A percentile compares a stretch with the other conserved stretches of the same genome.
Evolutionary conservation across 2,113 vertebrate species (phyloP).

Genomic region (Cygnus buccinator): DNA sequence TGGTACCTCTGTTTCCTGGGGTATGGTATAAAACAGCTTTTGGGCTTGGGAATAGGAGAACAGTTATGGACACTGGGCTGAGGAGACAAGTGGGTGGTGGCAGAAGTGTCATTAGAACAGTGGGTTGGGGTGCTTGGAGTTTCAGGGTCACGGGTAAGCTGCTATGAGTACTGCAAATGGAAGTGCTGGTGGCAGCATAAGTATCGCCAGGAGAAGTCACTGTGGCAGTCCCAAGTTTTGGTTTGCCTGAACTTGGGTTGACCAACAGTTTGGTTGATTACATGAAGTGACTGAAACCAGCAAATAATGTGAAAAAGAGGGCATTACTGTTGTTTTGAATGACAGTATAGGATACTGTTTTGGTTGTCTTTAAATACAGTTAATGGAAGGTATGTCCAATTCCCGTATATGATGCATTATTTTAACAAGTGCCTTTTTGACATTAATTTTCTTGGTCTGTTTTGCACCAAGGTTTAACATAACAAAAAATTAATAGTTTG

Average conservation of each 20-base stretch:
- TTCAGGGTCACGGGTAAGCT: neutral
- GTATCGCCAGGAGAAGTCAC: neutral
- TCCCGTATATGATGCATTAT: neutral
- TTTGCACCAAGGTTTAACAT: neutral
- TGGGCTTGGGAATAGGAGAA: neutral
- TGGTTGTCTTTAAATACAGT: neutral
- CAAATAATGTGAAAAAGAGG: neutral
- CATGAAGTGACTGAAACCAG: neutral
- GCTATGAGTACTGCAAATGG: neutral
- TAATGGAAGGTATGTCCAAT: neutral
- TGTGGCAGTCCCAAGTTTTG: neutral
- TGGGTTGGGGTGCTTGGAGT: neutral
- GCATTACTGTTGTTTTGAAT: neutral
- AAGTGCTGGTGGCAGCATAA: no score
- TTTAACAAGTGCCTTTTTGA: neutral
- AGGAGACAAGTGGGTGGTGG: neutral
- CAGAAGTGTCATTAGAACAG: neutral
- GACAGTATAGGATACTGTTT: neutral
- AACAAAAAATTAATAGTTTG: neutral
- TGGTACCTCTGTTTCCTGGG: neutral
- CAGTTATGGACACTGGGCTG: neutral
- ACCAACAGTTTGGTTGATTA: neutral
- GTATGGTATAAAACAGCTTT: neutral
- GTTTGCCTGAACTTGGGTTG: neutral
- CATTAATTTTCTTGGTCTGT: neutral